phyloP scores from a whole-genome alignment of 2,113 vertebrate genomes.

The Arizona elegans region DNA sequence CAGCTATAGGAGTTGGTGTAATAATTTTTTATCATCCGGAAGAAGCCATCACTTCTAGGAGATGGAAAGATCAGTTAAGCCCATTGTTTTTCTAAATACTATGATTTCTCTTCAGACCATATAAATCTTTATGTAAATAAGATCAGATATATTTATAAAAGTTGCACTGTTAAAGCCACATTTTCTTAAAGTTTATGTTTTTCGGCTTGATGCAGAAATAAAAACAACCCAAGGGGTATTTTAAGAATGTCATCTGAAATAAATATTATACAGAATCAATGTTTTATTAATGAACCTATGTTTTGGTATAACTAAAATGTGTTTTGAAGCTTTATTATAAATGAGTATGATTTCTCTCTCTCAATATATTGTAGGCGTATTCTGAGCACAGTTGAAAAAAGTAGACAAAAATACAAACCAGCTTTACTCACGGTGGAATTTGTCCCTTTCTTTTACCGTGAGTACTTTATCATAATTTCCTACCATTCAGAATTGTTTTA shows the following conservation, averaged over 20 bases:
- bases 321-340: slow-evolving; percentile 11
- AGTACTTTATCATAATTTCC: slow-evolving; percentile 64
- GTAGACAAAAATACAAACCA: slow-evolving; percentile 95
- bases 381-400: slow-evolving; percentile 85
- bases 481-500: background rate
- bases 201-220: background rate
- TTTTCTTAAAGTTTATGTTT: background rate
- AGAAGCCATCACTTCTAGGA: background rate
- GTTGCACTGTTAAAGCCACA: background rate
- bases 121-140: background rate
- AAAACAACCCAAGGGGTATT: background rate
- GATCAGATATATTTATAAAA: background rate
- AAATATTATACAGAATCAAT: background rate
- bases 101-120: background rate
- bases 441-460: slow-evolving; percentile 98
- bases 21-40: background rate
- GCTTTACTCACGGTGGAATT: slow-evolving; percentile 96
- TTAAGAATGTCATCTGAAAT: background rate
- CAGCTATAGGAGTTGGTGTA: background rate
- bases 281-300: background rate
- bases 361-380: slow-evolving; percentile 71
- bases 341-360: slow-evolving; percentile 28
- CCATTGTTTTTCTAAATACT: background rate
- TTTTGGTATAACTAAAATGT: slow-evolving; percentile 32
- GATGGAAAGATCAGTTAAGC: background rate